Conservation (phyloP, 2,888 invertebrate genomes). For the Alitta virens region DNA sequence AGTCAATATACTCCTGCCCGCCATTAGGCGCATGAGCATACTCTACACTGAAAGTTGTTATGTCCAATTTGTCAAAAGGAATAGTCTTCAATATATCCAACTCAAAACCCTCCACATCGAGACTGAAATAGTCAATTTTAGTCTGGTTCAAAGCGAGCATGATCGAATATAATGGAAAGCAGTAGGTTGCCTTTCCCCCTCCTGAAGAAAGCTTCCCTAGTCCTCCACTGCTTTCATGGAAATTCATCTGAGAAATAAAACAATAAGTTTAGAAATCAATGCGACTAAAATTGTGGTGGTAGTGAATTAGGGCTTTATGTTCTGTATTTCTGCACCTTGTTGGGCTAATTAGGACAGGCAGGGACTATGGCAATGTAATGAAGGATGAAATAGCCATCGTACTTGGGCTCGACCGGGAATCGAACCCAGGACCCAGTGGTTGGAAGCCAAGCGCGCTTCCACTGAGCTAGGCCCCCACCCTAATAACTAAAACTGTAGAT, state of each 20-base stretch:
- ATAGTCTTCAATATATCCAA: constrained; percentile 63
- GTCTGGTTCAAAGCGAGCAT: constrained; percentile 74
- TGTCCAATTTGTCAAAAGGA: constrained; percentile 62
- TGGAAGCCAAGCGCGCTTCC: no score
- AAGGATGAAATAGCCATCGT: no score
- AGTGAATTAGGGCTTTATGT: no score
- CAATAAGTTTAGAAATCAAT: no score
- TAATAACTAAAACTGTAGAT: no score
- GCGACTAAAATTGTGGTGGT: no score
- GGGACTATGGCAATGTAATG: no score
- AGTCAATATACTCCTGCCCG: constrained; percentile 22
- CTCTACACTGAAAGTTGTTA: constrained; percentile 52
- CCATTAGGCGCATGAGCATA: constrained; percentile 29
- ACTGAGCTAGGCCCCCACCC: no score
- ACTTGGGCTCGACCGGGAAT: no score
- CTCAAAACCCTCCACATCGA: constrained; percentile 64
- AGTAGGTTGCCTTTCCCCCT: constrained; percentile 59
- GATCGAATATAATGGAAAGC: constrained; percentile 80
- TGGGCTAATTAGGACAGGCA: no score
- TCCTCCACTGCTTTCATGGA: constrained; percentile 14
- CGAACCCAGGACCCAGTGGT: no score
- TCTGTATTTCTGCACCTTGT: no score
- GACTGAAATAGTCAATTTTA: constrained; percentile 69
- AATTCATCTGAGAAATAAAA: constrained; percentile 16
- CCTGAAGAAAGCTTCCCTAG: constrained; percentile 10